Evolutionary conservation across 2,888 invertebrate species (phyloP).

Genomic region (Pelosia muscerda): DNA sequence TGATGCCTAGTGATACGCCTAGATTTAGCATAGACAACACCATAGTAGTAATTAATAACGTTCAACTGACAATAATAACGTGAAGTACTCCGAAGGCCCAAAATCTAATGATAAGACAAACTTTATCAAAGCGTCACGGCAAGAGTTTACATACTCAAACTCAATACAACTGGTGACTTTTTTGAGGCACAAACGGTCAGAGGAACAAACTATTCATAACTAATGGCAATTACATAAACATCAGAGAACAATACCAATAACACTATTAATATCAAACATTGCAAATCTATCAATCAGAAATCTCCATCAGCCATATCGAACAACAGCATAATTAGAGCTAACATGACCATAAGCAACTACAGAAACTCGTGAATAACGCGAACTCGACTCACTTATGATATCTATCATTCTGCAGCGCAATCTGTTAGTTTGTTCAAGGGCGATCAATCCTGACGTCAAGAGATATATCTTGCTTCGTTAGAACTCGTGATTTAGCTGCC

Average conservation of each 20-base stretch:
- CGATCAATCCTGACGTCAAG: conserved; percentile 58
- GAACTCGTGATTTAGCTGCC: conserved; percentile 31
- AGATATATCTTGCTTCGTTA: conserved; percentile 59
- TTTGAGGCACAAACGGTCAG: background rate
- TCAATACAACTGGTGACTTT: background rate
- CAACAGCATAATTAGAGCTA: conserved; percentile 33
- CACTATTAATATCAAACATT: too few relatives aligned
- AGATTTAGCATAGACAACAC: too few relatives aligned
- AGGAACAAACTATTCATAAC: too few relatives aligned
- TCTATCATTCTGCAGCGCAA: conserved; percentile 41
- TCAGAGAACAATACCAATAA: too few relatives aligned
- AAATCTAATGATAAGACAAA: too few relatives aligned
- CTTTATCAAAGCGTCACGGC: too few relatives aligned
- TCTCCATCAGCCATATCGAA: background rate
- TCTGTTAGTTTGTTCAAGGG: conserved; percentile 42
- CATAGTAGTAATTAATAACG: too few relatives aligned
- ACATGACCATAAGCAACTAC: conserved; percentile 27
- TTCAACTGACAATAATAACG: too few relatives aligned
- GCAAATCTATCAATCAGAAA: background rate
- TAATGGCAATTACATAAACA: too few relatives aligned
- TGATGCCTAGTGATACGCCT: too few relatives aligned
- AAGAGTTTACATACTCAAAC: background rate
- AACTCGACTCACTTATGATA: conserved; percentile 51
- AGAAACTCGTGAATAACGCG: conserved; percentile 51
- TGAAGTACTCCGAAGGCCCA: too few relatives aligned